A percentile compares a stretch with the other conserved stretches of the same genome.
Evolutionary conservation across 2,797 vertebrate genomes (phyloP).

Genomic region (Salarias fasciatus): DNA sequence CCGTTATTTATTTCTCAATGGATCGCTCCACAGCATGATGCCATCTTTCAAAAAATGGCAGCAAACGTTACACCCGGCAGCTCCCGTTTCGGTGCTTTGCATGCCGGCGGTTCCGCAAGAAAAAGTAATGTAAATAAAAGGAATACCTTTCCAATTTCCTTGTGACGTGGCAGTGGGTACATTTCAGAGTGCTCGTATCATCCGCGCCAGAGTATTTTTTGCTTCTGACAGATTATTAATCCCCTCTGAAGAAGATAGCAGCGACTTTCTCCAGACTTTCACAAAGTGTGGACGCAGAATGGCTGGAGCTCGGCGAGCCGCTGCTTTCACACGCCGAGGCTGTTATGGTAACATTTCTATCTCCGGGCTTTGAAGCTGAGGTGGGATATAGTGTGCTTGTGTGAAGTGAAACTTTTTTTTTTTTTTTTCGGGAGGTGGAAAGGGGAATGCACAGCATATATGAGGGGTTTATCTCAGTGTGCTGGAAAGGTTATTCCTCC

Average conservation of each 20-base stretch:
- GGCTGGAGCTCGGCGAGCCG: conserved; percentile 26
- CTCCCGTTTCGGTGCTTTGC: neutral
- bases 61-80: neutral
- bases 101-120: conserved; percentile 4
- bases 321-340: conserved; percentile 33
- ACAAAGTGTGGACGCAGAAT: conserved; percentile 41
- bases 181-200: conserved; percentile 39
- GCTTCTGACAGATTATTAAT: conserved; percentile 51
- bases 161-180: conserved; percentile 5
- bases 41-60: conserved; percentile 21
- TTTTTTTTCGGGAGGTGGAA: neutral
- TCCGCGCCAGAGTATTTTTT: conserved; percentile 26
- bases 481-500: conserved; percentile 51
- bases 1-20: conserved; percentile 1
- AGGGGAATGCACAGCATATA: conserved; percentile 1
- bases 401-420: conserved; percentile 45
- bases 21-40: neutral
- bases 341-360: conserved; percentile 63
- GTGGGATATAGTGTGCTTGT: conserved; percentile 39
- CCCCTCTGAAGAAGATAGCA: conserved; percentile 40
- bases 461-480: conserved; percentile 37
- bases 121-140: conserved; percentile 6
- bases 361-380: conserved; percentile 40
- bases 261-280: conserved; percentile 36
- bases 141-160: conserved; percentile 21